Evolutionary conservation across 1,140 invertebrate species (phyloP), one percentile per base, ranked within the genome.

Genomic region (Danaus plexippus): DNA sequence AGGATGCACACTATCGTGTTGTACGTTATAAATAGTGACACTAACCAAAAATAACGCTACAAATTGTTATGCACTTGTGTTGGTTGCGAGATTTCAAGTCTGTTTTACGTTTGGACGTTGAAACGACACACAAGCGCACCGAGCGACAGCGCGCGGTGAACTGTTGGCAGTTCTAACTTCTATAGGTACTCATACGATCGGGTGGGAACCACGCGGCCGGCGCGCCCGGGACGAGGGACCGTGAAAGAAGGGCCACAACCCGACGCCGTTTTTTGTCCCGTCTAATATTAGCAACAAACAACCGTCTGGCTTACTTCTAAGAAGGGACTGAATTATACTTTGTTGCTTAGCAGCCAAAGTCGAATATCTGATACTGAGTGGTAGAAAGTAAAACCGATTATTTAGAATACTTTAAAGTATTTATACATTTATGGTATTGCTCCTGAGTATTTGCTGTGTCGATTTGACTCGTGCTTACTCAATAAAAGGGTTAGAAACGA

Each of bases 211-310:
- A 64, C 75, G 65, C 45, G 63, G 58, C 64, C 45, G 63, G 58
- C 64, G 66, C 59, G 67, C 55, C 57, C 64, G 73, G 69, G 70
- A 75, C 75, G 69, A 77, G 80, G 73, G 77, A 82, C 77, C 69
- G 73, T 75, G 73, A 73, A 80, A 76, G 69, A 79, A 80, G 77
- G 79, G 76, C 75, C 73, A 73, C 77, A 77, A 74, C 70, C 72
- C 75, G 70, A 66, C 72, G 63, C 63, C 63, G 73, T 81, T 85
- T 85, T 81, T 82, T 80, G 78, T 78, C 77, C 73, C 72, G 62
- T 77, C 78, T 76, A 83, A 81, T 77, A 77, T 85, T 81, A 83
- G 80, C 74, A 72, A 77, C 71, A 77, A 75, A 76, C 66, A 66
- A 49, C 63, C 69, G 75, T 77, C 72, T 80, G 74, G 61, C 59